A percentile compares a stretch with the other conserved stretches of the same genome.
Conservation (phyloP, 2,888 invertebrate species). For the Brassicogethes aeneus region DNA sequence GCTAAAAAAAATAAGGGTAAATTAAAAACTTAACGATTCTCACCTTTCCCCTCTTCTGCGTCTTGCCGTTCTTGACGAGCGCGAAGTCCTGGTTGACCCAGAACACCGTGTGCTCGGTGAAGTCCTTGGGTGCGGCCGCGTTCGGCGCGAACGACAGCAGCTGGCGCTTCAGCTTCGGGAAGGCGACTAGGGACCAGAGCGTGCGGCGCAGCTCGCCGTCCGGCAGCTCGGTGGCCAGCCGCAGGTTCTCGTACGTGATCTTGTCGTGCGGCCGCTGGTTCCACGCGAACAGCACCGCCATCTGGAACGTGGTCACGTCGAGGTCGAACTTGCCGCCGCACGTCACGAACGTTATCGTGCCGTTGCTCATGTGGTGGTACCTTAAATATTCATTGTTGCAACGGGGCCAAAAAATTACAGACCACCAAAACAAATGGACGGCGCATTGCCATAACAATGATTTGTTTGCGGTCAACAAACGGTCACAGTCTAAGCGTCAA, state of each 20-base stretch:
- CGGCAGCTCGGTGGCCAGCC: slow-evolving; percentile 93
- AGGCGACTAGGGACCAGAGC: slow-evolving; percentile 90
- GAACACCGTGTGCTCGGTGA: slow-evolving; percentile 85
- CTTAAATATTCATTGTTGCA: too few relatives aligned
- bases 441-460: too few relatives aligned
- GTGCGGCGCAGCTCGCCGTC: slow-evolving; percentile 92
- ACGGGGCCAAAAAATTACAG: too few relatives aligned
- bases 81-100: slow-evolving; percentile 98
- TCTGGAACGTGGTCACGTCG: slow-evolving; percentile 99
- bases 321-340: slow-evolving; percentile 90
- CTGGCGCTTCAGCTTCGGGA: slow-evolving; percentile 93
- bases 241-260: slow-evolving; percentile 93
- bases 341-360: slow-evolving; percentile 93
- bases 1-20: slow-evolving; percentile 6
- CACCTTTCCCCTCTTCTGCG: slow-evolving; percentile 86
- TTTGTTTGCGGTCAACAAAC: too few relatives aligned
- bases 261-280: slow-evolving; percentile 90
- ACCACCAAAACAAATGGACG: too few relatives aligned
- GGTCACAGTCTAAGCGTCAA: too few relatives aligned
- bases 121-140: slow-evolving; percentile 86
- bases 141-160: slow-evolving; percentile 72
- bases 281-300: slow-evolving; percentile 99
- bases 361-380: slow-evolving; percentile 98
- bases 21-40: slow-evolving; percentile 4
- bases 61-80: slow-evolving; percentile 86